Evolutionary conservation across 1,140 invertebrate species (phyloP).

Genomic region (Hypsibius dujardini): DNA sequence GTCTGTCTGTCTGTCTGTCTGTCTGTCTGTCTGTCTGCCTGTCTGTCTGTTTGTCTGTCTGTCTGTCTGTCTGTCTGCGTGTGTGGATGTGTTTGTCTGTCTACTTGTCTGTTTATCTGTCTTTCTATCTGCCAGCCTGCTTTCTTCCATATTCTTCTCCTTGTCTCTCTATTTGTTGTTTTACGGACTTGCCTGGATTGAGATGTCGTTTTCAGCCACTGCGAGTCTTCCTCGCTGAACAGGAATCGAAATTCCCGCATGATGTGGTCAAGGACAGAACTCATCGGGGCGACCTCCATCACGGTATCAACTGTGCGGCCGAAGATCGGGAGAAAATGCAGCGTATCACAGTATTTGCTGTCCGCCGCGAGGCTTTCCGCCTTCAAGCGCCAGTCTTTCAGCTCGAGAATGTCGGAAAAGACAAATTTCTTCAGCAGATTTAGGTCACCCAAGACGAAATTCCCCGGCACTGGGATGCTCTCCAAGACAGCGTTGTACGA

Average conservation of each 20-base stretch:
- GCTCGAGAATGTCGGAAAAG: constrained; percentile 74
- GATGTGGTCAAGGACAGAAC: constrained; percentile 15
- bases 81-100: too few relatives aligned
- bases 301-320: constrained; percentile 57
- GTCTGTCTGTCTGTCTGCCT: too few relatives aligned
- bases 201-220: constrained; percentile 16
- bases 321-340: constrained; percentile 91
- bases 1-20: too few relatives aligned
- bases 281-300: constrained; percentile 14
- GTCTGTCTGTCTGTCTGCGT: too few relatives aligned
- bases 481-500: constrained; percentile 86
- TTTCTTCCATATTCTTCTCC: too few relatives aligned
- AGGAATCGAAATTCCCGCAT: not conserved
- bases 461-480: constrained; percentile 72
- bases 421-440: constrained; percentile 74
- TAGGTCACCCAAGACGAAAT: constrained; percentile 74
- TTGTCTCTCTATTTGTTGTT: too few relatives aligned
- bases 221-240: not conserved
- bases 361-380: constrained; percentile 40
- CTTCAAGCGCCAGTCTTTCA: constrained; percentile 73
- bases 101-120: too few relatives aligned
- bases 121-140: too few relatives aligned
- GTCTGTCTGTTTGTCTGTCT: too few relatives aligned
- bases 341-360: constrained; percentile 58
- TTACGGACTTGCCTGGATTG: not conserved